phyloP scores from a whole-genome alignment of 1,140 invertebrate species.

The Steinernema feltiae region DNA sequence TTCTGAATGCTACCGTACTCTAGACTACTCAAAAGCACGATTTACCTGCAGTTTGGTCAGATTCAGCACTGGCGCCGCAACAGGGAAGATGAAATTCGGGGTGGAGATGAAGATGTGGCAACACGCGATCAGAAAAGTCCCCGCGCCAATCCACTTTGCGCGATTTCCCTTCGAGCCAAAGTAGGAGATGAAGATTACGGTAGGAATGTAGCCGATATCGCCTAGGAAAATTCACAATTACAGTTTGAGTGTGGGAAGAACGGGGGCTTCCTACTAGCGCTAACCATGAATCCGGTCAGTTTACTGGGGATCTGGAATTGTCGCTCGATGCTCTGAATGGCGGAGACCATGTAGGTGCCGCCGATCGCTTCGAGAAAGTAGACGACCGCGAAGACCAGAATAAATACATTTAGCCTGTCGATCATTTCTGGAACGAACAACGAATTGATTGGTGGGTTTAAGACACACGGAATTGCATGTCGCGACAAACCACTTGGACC shows the following conservation, averaged over 20 bases:
- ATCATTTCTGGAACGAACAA: conserved; percentile 29
- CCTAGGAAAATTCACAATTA: too few relatives aligned
- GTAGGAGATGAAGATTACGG: conserved; percentile 56
- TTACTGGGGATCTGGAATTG: conserved; percentile 57
- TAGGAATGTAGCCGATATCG: conserved; percentile 56
- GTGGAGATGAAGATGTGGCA: conserved; percentile 49
- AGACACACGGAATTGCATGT: too few relatives aligned
- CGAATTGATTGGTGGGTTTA: too few relatives aligned
- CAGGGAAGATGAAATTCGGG: conserved; percentile 55
- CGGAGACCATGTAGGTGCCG: conserved; percentile 42
- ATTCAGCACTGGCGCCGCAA: conserved; percentile 42
- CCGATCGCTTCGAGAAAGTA: conserved; percentile 48
- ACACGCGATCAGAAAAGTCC: conserved; percentile 53
- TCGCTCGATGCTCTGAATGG: conserved; percentile 49
- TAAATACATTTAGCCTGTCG: conserved; percentile 38
- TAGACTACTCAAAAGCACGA: neutral
- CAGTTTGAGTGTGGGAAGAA: neutral
- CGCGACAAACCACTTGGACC: too few relatives aligned
- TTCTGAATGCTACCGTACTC: conserved; percentile 9
- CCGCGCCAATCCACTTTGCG: conserved; percentile 54
- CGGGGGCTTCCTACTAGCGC: conserved; percentile 37
- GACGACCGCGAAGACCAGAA: conserved; percentile 41
- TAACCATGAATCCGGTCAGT: conserved; percentile 53
- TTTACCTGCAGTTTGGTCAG: conserved; percentile 44
- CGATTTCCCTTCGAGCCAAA: conserved; percentile 52